Base-by-base conservation (phyloP, 2,797 vertebrate genomes). In the Tenualosa ilisha region DNA sequence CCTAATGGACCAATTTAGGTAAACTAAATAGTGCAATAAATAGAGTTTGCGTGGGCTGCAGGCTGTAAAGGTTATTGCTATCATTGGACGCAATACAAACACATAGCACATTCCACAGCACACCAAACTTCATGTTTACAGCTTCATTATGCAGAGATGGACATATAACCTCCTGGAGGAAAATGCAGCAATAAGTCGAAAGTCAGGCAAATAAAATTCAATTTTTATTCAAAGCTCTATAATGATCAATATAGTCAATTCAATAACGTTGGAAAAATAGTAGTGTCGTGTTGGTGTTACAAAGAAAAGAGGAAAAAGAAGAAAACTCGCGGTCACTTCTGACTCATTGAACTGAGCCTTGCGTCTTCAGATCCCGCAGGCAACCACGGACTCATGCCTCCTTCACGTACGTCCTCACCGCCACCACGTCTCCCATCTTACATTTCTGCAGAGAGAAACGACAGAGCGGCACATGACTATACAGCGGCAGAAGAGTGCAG, bases 391-490 rank as follows among this genome's bases (percentile, higher is more conserved):
- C 87, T 97, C 93, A 97, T 49, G 90, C 93, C 81, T 95, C 94
- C 92, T 96, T 99, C 84, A 97, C 95, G 85, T 99, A 99, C 15
- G 95, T 95, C 93, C 97, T 96, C 89, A 97, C 97, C 3, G 97
- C 97, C 72, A 97, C 90, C 90, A 98, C 94, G 0, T 97, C 96
- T 88, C 97, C 98, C 94, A 97, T 97, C 82, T 89, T 91, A 93
- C 95, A 98, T 94, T 97, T 98, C 98, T 99, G 95, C 89, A 86
- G 86, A 82, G 49, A 79, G 50, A 82, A 15, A 6, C 24, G 49
- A 3, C 43, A 82, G 31, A 84, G 49, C 79, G 31, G 0, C 37
- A 75, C 15, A 6, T 6, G 3, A 20, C 17, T 6, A 75, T 53
- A 22, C 13, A 75, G 31, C 1, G 31, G 7, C 63, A 65, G 31